These are phyloP conservation scores for Euplagia quadripunctaria DNA, from an alignment of 2,888 invertebrate genomes.

Conservation along the genomic window DNA sequence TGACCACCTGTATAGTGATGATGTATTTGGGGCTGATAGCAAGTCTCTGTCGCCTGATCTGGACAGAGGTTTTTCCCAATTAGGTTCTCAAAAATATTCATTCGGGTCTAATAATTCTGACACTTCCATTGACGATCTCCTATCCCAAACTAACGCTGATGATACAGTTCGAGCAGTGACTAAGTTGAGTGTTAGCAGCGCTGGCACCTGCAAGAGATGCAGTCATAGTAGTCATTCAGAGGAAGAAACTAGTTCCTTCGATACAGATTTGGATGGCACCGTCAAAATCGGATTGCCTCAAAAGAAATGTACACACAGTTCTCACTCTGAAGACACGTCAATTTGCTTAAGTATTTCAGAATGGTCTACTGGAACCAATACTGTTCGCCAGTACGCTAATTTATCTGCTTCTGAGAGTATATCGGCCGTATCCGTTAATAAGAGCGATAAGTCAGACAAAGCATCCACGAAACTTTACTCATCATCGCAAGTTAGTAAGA, in stretches of 20 bases:
- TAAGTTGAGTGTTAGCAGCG: constrained; percentile 81
- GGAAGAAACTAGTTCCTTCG: constrained; percentile 92
- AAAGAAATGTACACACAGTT: constrained; percentile 94
- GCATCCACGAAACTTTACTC: constrained; percentile 87
- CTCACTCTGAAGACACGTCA: constrained; percentile 95
- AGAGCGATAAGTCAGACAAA: constrained; percentile 89
- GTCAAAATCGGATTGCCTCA: constrained; percentile 93
- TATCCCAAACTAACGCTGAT: constrained; percentile 87
- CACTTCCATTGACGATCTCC: constrained; percentile 88
- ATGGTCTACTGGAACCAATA: constrained; percentile 95
- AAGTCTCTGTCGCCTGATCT: constrained; percentile 88
- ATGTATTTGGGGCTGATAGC: constrained; percentile 88
- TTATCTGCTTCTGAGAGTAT: constrained; percentile 90
- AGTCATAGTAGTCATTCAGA: constrained; percentile 92
- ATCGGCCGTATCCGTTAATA: constrained; percentile 87
- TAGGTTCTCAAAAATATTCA: constrained; percentile 80
- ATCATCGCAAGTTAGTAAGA: constrained; percentile 84
- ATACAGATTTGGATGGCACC: constrained; percentile 93
- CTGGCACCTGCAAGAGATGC: constrained; percentile 88
- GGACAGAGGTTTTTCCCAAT: constrained; percentile 79
- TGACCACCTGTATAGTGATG: constrained; percentile 87
- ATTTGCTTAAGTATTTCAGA: constrained; percentile 95
- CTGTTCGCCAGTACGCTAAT: constrained; percentile 93
- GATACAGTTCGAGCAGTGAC: constrained; percentile 86
- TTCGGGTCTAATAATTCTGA: constrained; percentile 89